A percentile compares a stretch with the other conserved stretches of the same genome.
These are phyloP conservation scores for Lipophrys pholis DNA, from an alignment of 2,113 vertebrate species.

Conservation along the genomic window DNA sequence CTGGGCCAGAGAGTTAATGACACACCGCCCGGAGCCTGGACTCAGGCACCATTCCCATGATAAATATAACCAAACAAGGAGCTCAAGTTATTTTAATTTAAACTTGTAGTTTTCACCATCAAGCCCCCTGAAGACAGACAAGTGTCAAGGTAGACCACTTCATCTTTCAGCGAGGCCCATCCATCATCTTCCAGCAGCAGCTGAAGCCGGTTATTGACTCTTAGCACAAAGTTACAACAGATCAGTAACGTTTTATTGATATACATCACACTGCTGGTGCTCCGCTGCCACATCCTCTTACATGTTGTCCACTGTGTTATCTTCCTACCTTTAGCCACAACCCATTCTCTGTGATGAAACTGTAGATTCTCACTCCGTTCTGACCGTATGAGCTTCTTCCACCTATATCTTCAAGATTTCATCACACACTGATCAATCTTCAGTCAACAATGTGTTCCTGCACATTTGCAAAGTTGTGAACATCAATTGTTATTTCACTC, in stretches of 20 bases:
- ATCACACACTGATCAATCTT: conserved; percentile 12
- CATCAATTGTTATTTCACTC: conserved; percentile 21
- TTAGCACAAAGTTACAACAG: conserved; percentile 15
- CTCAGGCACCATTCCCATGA: conserved; percentile 19
- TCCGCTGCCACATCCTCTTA: neutral
- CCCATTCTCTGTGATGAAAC: neutral
- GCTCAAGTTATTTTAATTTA: neutral
- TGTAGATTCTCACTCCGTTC: conserved; percentile 6
- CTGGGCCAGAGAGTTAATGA: conserved; percentile 58
- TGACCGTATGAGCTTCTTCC: conserved; percentile 14
- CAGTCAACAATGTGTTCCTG: conserved; percentile 11
- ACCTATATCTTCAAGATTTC: conserved; percentile 6
- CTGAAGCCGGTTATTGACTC: conserved; percentile 32
- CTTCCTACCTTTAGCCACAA: neutral
- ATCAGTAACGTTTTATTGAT: conserved; percentile 33
- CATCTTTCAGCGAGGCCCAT: conserved; percentile 1
- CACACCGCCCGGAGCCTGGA: conserved; percentile 36
- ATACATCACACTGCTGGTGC: neutral
- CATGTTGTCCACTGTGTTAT: conserved; percentile 26
- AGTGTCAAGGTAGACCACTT: neutral
- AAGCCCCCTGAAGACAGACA: conserved; percentile 17
- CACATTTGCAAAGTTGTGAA: conserved; percentile 1
- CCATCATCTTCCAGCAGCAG: conserved; percentile 18
- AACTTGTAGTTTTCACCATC: conserved; percentile 1
- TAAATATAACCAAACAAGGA: conserved; percentile 16